These are phyloP conservation scores for Epizoanthus scotinus DNA, from an alignment of 92 coral and sea anemone species.

Conservation along the genomic window DNA sequence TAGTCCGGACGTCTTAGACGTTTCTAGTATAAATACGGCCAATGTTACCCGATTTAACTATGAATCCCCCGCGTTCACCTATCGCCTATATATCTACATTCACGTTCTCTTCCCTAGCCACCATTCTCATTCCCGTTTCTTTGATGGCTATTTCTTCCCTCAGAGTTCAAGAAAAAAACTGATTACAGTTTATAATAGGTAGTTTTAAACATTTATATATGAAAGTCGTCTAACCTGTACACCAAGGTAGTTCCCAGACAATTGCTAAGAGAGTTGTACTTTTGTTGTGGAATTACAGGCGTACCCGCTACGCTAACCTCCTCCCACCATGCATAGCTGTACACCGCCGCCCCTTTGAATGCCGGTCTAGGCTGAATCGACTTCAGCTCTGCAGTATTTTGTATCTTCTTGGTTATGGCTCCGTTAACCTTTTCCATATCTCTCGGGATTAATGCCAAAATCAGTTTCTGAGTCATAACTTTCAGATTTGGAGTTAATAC, in stretches of 20 bases:
- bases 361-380: constrained; percentile 80
- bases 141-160: too few relatives aligned
- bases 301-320: constrained; percentile 42
- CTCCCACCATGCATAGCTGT: constrained; percentile 82
- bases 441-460: constrained; percentile 62
- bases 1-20: too few relatives aligned
- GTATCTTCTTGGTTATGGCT: constrained; percentile 59
- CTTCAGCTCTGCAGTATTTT: constrained; percentile 56
- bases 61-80: too few relatives aligned
- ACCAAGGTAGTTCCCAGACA: constrained; percentile 78
- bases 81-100: too few relatives aligned
- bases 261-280: constrained; percentile 71
- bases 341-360: constrained; percentile 85
- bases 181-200: too few relatives aligned
- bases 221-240: constrained; percentile 56
- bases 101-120: too few relatives aligned
- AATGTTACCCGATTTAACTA: too few relatives aligned
- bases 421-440: constrained; percentile 62
- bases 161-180: too few relatives aligned
- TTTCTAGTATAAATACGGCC: too few relatives aligned
- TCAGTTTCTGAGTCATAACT: constrained; percentile 60
- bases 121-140: too few relatives aligned
- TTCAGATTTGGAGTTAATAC: constrained; percentile 52
- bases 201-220: not conserved
- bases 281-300: constrained; percentile 72